Evolutionary conservation across 2,113 vertebrate species (phyloP), one percentile per base, ranked within the genome.

Genomic region (Neoarius graeffei): DNA sequence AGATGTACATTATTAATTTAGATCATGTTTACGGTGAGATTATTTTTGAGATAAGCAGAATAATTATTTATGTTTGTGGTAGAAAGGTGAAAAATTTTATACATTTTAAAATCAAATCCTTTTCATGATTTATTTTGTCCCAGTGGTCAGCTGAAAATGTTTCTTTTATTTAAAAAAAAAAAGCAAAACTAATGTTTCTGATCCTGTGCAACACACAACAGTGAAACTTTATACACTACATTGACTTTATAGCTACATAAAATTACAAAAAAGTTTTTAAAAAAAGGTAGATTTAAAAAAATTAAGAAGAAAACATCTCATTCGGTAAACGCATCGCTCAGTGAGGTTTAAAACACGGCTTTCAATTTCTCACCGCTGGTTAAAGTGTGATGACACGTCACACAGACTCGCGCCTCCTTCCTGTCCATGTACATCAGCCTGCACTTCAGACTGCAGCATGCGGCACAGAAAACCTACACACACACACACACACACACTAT

Each of bases 331-430:
- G 4, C 27, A 25, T 30, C 27, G 17, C 14, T 15, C 27, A 13
- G 27, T 27, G 10, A 66, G 64, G 62, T 64, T 64, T n/a, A 67
- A 67, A 66, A 66, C 62, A 66, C 62, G 4, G 42, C 9, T 66
- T 11, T 25, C 2, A 9, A 10, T 20, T 59, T 89, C 98, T 97
- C 94, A 99, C 98, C 97, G 87, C 94, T 97, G 88, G 96, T 97
- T 54, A 99, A 95, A 4, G 97, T 96, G 50, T 97, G 97, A 91
- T 99, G 97, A 93, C 98, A 99, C 93, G 98, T 98, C 62, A 99
- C 95, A 92, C 98, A 99, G 74, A 99, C 98, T 35, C 98, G 94
- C 6, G 97, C 98, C 91, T 99, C 98, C 90, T 99, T 99, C 86
- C 96, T 94, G 91, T 99, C 98, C 98, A 99, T 98, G 93, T 99